Evolutionary conservation across 2,888 invertebrate species (phyloP), one percentile per base, ranked within the genome.

Genomic region (Anodontia alba): DNA sequence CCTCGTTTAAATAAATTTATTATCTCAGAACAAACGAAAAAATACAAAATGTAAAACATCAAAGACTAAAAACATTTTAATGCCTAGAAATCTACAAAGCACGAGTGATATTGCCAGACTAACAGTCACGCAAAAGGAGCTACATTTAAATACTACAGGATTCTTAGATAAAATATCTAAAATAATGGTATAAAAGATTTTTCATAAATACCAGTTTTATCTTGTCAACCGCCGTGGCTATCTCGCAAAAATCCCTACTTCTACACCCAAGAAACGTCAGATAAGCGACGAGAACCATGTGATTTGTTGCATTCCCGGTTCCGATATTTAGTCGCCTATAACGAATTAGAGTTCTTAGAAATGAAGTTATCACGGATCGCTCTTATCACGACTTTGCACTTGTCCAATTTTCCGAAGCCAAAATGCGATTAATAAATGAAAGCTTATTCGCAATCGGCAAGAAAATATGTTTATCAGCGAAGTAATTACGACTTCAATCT

Each of bases 181-280:
- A 70, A 29, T 31, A 26, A 70, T 46, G 43, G 46, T 46, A 49
- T 49, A 70, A 54, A 72, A 57, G 72, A 57, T 72, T 54, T 72
- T 69, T 72, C 72, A 72, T 72, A 72, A 72, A 72, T 72, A 54
- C 46, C 57, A 15, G 54, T 23, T 54, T 72, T 72, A 72, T 72
- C 72, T 72, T 57, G 72, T 72, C 72, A 57, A 33, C 54, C 29
- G 38, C 54, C 51, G 36, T 43, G 54, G 57, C 72, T 72, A 72
- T 72, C 72, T 33, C 31, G 26, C 68, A 29, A n/a, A 29, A 70
- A 70, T 49, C 43, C 43, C 46, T 70, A 70, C 49, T 70, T 70
- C n/a, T 70, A 70, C 70, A 70, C 70, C 49, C 70, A 46, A 17
- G 70, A 43, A 70, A 70, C 42, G 49, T 70, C 70, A 46, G 70